A percentile compares a stretch with the other conserved stretches of the same genome.
phyloP scores from a whole-genome alignment of 2,888 invertebrate species.

The Aphidius colemani region DNA sequence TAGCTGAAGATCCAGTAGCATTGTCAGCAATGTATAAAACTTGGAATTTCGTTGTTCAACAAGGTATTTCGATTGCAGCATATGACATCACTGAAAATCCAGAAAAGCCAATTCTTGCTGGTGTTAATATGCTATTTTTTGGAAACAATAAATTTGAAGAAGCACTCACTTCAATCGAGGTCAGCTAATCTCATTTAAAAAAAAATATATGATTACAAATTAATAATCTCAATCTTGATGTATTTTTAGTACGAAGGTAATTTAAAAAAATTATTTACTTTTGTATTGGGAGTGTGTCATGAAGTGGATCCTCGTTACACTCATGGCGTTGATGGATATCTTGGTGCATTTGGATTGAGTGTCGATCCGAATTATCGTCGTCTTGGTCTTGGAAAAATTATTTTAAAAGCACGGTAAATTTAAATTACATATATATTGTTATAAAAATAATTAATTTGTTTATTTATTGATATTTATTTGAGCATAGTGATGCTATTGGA shows the following conservation, averaged over 20 bases:
- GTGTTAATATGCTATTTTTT: conserved; percentile 44
- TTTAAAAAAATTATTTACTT: background rate
- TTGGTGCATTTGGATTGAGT: conserved; percentile 53
- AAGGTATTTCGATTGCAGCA: conserved; percentile 53
- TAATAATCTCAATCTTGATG: background rate
- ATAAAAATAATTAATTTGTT: too few species aligned
- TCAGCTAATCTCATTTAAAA: conserved; percentile 14
- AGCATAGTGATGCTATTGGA: conserved; percentile 40
- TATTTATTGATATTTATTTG: background rate
- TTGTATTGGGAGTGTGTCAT: conserved; percentile 24
- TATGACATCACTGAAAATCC: conserved; percentile 49
- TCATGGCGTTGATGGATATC: conserved; percentile 46
- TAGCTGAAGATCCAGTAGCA: conserved; percentile 3
- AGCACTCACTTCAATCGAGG: conserved; percentile 27
- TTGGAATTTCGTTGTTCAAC: conserved; percentile 48
- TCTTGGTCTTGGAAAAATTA: conserved; percentile 46
- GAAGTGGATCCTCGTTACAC: conserved; percentile 31
- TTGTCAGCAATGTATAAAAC: background rate
- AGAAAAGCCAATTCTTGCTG: conserved; percentile 52
- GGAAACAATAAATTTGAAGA: conserved; percentile 16
- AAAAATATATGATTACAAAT: background rate
- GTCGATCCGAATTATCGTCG: conserved; percentile 52
- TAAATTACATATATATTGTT: background rate
- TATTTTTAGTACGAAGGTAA: too few species aligned
- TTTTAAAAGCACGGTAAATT: conserved; percentile 45